Conservation (phyloP, 2,797 vertebrate species). For the Gymnoscopelus microlampas region DNA sequence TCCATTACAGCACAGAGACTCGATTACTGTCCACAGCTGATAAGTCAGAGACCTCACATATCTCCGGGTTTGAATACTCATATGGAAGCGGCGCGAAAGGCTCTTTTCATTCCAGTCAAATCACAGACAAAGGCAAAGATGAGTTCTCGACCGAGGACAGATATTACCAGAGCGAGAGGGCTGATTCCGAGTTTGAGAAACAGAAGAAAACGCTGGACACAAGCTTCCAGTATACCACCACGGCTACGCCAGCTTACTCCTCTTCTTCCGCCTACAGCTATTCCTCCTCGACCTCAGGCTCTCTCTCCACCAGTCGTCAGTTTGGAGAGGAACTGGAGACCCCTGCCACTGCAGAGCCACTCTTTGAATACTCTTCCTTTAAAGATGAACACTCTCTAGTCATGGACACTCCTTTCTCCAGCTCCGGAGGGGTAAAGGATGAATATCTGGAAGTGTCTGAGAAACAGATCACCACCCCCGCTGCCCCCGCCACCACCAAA, state of each 20-base stretch:
- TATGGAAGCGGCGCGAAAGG: slow-evolving; percentile 65
- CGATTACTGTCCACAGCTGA: too few relatives aligned
- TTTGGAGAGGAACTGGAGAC: slow-evolving; percentile 84
- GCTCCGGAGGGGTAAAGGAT: slow-evolving; percentile 80
- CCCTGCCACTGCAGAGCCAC: slow-evolving; percentile 75
- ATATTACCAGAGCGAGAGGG: slow-evolving; percentile 65
- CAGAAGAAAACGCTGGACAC: slow-evolving; percentile 75
- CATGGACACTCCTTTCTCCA: slow-evolving; percentile 73
- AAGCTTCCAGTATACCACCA: slow-evolving; percentile 83
- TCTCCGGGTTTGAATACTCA: slow-evolving; percentile 71
- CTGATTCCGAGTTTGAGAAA: slow-evolving; percentile 73
- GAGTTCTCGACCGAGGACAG: slow-evolving; percentile 66
- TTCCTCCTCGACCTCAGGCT: slow-evolving; percentile 87
- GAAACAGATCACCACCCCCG: slow-evolving; percentile 67
- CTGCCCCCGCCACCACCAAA: slow-evolving; percentile 61
- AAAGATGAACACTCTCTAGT: slow-evolving; percentile 83
- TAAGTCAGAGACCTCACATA: too few relatives aligned
- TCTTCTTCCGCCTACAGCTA: slow-evolving; percentile 86
- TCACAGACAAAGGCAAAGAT: slow-evolving; percentile 54
- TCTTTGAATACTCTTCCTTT: slow-evolving; percentile 86
- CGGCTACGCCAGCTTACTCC: slow-evolving; percentile 79
- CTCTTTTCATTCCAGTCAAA: slow-evolving; percentile 48
- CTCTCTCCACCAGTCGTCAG: slow-evolving; percentile 85
- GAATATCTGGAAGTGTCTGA: slow-evolving; percentile 94
- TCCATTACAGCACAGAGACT: too few relatives aligned